phyloP scores from a whole-genome alignment of 2,113 vertebrate species.

The Xiphophorus couchianus region DNA sequence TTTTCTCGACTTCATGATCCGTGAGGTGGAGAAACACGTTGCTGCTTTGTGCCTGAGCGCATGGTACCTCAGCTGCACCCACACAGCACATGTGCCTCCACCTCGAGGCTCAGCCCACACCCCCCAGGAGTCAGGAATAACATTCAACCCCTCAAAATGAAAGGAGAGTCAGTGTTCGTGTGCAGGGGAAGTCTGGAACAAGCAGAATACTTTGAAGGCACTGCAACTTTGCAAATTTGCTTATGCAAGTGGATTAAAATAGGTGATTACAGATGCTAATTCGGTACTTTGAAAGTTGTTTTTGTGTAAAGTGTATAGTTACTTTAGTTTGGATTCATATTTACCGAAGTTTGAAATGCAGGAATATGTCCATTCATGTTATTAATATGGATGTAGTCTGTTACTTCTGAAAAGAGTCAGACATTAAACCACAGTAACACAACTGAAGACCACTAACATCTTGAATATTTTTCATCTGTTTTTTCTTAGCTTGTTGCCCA shows the following conservation, averaged over 20 bases:
- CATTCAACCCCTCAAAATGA: slow-evolving; percentile 23
- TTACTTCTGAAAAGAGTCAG: background rate
- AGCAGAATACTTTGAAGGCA: background rate
- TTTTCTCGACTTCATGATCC: slow-evolving; percentile 18
- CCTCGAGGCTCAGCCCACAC: slow-evolving; percentile 49
- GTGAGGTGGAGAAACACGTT: slow-evolving; percentile 47
- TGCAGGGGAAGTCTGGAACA: slow-evolving; percentile 1
- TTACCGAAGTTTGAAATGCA: background rate
- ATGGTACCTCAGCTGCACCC: slow-evolving; percentile 62
- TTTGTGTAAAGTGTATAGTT: background rate
- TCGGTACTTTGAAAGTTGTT: background rate
- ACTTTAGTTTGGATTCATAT: background rate
- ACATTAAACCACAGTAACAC: background rate
- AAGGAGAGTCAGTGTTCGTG: background rate
- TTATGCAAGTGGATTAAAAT: background rate
- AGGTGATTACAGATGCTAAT: background rate
- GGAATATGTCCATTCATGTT: background rate
- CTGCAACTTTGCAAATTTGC: slow-evolving; percentile 6
- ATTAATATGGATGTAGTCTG: no score
- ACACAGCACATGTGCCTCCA: slow-evolving; percentile 66
- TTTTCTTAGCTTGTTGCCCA: background rate
- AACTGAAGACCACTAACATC: background rate
- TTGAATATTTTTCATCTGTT: background rate
- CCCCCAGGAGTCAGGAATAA: slow-evolving; percentile 60
- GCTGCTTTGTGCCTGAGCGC: slow-evolving; percentile 62